Evolutionary conservation across 2,113 vertebrate genomes (phyloP), one percentile per base, ranked within the genome.

Genomic region (Macroglossus sobrinus): DNA sequence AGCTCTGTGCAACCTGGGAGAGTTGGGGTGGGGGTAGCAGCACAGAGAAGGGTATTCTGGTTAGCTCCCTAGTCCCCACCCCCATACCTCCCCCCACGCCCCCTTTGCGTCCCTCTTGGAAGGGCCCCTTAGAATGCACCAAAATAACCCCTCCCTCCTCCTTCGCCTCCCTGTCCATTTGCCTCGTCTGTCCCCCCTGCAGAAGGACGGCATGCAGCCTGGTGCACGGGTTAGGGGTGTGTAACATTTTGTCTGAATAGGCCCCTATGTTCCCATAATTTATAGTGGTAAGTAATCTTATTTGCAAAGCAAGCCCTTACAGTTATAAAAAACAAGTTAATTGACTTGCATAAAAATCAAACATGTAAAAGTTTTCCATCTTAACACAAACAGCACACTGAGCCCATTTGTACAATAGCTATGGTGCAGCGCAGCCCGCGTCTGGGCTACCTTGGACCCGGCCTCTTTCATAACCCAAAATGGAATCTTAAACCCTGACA

Each of bases 261-360:
- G 98, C 98, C 98, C 98, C 98, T 99, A 98, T 98, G 98, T 99
- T 98, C 98, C 97, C 98, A 98, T 98, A 98, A 98, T 98, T 99
- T 99, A 99, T 98, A 98, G 98, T 98, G 97, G 97, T 98, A 98
- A 98, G 98, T 98, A 98, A 99, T 98, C 98, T 98, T 99, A 99
- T 99, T 99, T 99, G 98, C 98, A 98, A 99, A 99, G 98, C 98
- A 98, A 99, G 98, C 98, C 98, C 98, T 98, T 98, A 98, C 98
- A 98, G 98, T 98, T 98, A 98, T 98, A 98, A 98, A 98, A 99
- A 98, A 98, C 98, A 98, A 98, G 98, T 99, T 99, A 98, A 98
- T 98, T 99, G 98, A 98, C 98, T 98, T 98, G 98, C 98, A 98
- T 99, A 98, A 98, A 99, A 98, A 98, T 98, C 98, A 98, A 98